These are phyloP conservation scores for Phrynocephalus vlangalii DNA, from an alignment of 2,797 vertebrate species.

Conservation along the genomic window DNA sequence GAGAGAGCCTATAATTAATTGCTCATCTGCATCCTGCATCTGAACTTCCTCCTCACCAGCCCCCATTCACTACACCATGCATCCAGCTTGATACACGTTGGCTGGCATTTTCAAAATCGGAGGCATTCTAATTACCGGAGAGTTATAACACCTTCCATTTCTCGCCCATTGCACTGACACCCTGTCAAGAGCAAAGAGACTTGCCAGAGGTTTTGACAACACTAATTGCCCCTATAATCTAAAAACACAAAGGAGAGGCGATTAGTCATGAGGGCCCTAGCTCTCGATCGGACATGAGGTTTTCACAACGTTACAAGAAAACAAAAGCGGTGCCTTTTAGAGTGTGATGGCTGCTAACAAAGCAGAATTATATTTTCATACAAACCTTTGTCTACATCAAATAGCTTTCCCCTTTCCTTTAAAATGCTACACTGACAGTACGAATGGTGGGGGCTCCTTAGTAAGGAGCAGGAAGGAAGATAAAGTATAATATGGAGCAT, in stretches of 20 bases:
- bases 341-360: constrained; percentile 92
- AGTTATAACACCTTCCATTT: constrained; percentile 94
- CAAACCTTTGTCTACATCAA: constrained; percentile 88
- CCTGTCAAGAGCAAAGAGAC: constrained; percentile 85
- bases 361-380: constrained; percentile 96
- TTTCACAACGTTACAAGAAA: constrained; percentile 80
- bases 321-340: constrained; percentile 86
- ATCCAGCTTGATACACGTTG: constrained; percentile 77
- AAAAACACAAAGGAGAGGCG: constrained; percentile 91
- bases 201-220: constrained; percentile 91
- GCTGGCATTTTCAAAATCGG: constrained; percentile 91
- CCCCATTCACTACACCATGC: constrained; percentile 52
- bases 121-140: constrained; percentile 92
- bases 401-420: constrained; percentile 54
- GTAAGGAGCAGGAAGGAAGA: constrained; percentile 34
- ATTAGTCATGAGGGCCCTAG: constrained; percentile 83
- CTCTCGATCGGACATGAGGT: constrained; percentile 81
- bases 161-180: constrained; percentile 83
- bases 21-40: constrained; percentile 86
- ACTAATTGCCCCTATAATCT: constrained; percentile 99
- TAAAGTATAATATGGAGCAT: constrained; percentile 2
- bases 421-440: constrained; percentile 40
- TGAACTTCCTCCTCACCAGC: constrained; percentile 46
- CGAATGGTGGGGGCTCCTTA: constrained; percentile 36
- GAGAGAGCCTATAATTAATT: constrained; percentile 95